Conservation (phyloP, 2,888 invertebrate species). For the Chrysolina americana region DNA sequence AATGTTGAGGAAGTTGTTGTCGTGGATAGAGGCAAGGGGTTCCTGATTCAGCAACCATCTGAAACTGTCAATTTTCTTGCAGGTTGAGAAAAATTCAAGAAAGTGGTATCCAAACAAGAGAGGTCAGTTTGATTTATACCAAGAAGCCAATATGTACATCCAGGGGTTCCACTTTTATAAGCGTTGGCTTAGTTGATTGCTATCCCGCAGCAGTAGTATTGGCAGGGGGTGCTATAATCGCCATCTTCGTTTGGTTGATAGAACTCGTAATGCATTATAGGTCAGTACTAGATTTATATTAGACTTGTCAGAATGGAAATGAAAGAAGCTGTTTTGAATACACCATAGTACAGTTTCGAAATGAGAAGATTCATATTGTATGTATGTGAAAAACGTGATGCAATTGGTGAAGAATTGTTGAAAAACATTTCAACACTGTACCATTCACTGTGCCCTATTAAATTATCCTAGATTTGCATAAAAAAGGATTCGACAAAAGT, state of each 20-base stretch:
- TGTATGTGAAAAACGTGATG: too few relatives aligned
- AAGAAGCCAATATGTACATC: constrained; percentile 75
- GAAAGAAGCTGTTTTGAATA: too few relatives aligned
- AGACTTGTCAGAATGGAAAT: too few relatives aligned
- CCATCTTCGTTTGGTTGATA: constrained; percentile 58
- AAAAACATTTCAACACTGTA: too few relatives aligned
- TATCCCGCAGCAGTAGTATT: constrained; percentile 69
- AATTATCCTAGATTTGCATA: too few relatives aligned
- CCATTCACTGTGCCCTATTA: too few relatives aligned
- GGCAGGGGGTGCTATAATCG: constrained; percentile 58
- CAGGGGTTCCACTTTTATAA: constrained; percentile 74
- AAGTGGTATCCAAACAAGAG: constrained; percentile 73
- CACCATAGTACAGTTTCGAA: too few relatives aligned
- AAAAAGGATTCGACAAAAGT: too few relatives aligned
- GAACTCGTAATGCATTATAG: constrained; percentile 55
- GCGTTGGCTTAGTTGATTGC: constrained; percentile 74
- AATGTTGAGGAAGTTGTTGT: too few relatives aligned
- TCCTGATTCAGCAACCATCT: background rate
- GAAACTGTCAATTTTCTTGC: constrained; percentile 44
- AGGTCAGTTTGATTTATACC: constrained; percentile 73
- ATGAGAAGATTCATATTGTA: too few relatives aligned
- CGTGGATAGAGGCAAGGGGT: too few relatives aligned
- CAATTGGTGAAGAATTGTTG: too few relatives aligned
- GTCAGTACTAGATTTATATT: constrained; percentile 27
- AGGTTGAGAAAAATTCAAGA: constrained; percentile 73